These are phyloP conservation scores for Caranx ignobilis DNA, from an alignment of 2,113 vertebrate genomes.

Conservation along the genomic window DNA sequence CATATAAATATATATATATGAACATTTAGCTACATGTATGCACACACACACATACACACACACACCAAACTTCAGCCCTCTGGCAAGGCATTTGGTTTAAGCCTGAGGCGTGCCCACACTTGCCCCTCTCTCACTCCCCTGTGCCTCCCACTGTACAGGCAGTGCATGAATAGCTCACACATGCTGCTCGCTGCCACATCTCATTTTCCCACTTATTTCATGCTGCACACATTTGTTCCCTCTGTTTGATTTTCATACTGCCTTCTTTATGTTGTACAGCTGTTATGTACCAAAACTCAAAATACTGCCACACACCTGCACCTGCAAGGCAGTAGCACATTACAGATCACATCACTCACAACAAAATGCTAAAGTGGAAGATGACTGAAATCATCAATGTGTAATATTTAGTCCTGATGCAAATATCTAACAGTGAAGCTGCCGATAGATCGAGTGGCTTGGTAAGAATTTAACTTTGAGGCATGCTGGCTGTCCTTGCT, in stretches of 20 bases:
- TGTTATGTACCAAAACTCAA: background rate
- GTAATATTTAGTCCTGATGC: too few species aligned
- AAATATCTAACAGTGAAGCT: too few species aligned
- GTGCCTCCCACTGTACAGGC: slow-evolving; percentile 53
- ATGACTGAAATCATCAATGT: too few species aligned
- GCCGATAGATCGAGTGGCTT: too few species aligned
- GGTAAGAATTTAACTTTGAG: too few species aligned
- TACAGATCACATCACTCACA: too few species aligned
- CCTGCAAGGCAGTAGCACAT: too few species aligned
- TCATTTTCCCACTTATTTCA: slow-evolving; percentile 18
- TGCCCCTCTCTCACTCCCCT: slow-evolving; percentile 58
- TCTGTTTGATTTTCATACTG: background rate
- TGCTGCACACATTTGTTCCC: background rate
- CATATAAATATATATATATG: background rate
- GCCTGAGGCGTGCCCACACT: slow-evolving; percentile 76
- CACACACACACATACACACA: slow-evolving; percentile 35
- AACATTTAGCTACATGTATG: slow-evolving; percentile 7
- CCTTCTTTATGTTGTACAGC: background rate
- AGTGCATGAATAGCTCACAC: slow-evolving; percentile 60
- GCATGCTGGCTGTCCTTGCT: background rate
- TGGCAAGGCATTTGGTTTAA: slow-evolving; percentile 71
- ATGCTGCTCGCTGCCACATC: slow-evolving; percentile 45
- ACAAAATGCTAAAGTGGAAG: too few species aligned
- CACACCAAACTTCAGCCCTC: slow-evolving; percentile 65
- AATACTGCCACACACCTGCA: background rate